Conservation (phyloP, 2,888 invertebrate genomes). For the Drosophila borealis region DNA sequence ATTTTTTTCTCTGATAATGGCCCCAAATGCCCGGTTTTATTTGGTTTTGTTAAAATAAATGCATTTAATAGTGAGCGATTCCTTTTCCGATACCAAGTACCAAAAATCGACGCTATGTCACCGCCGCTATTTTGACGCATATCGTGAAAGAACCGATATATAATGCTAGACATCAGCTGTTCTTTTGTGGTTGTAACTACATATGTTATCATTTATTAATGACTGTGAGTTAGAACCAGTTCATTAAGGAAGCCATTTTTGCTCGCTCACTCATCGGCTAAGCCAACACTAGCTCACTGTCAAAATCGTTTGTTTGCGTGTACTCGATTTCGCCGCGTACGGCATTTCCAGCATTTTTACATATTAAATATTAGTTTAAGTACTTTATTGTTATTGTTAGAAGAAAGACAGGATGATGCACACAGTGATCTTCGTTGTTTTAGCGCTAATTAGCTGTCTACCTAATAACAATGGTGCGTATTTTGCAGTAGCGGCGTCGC, state of each 20-base stretch:
- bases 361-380: conserved; percentile 30
- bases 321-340: conserved; percentile 35
- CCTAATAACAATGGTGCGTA: conserved; percentile 67
- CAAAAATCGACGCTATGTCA: too few relatives aligned
- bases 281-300: conserved; percentile 37
- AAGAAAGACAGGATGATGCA: conserved; percentile 42
- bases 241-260: background rate
- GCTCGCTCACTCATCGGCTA: background rate
- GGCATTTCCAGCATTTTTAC: conserved; percentile 10
- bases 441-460: conserved; percentile 59
- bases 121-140: too few relatives aligned
- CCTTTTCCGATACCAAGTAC: too few relatives aligned
- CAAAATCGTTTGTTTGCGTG: conserved; percentile 56
- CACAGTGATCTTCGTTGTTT: conserved; percentile 47
- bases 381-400: conserved; percentile 34
- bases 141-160: background rate
- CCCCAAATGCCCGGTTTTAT: too few relatives aligned
- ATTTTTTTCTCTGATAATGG: too few relatives aligned
- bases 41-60: too few relatives aligned
- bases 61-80: too few relatives aligned
- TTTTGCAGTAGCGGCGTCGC: background rate
- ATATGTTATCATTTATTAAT: background rate
- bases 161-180: conserved; percentile 1
- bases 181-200: background rate
- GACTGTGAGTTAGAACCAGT: background rate